Percentiles rank a stretch among this genome's conserved stretches.
These are phyloP conservation scores for Ptilodon capucinus DNA, from an alignment of 2,888 invertebrate genomes.

Conservation along the genomic window DNA sequence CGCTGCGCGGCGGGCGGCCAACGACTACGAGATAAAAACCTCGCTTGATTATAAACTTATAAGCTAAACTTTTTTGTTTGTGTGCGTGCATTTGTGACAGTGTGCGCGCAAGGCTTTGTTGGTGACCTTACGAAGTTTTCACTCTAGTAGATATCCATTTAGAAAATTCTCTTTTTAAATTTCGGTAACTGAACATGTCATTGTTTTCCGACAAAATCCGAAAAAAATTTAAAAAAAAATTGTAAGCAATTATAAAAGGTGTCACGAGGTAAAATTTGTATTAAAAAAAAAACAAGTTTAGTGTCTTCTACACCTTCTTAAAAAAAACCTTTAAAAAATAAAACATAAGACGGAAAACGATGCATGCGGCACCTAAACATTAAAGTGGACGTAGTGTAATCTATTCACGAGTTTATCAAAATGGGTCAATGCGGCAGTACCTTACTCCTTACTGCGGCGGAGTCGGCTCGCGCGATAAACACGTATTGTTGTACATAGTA, in stretches of 20 bases:
- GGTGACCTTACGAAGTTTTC: constrained; percentile 76
- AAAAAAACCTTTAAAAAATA: background rate
- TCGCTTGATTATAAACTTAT: constrained; percentile 82
- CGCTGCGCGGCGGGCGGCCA: constrained; percentile 71
- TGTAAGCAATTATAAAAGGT: background rate
- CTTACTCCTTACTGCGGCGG: constrained; percentile 57
- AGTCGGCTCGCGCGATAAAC: constrained; percentile 48
- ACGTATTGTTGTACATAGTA: constrained; percentile 50
- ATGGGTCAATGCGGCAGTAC: constrained; percentile 75
- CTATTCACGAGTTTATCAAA: constrained; percentile 76
- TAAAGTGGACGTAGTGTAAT: constrained; percentile 65
- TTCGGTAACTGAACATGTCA: constrained; percentile 8
- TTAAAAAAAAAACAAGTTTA: background rate
- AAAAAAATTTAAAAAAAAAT: no score
- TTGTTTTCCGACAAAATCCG: no score
- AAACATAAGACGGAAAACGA: constrained; percentile 31
- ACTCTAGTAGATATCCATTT: constrained; percentile 42
- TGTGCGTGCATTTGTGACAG: constrained; percentile 69
- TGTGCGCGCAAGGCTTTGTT: constrained; percentile 70
- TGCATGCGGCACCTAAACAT: constrained; percentile 48
- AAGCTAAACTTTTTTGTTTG: constrained; percentile 78
- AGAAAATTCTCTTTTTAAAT: constrained; percentile 22
- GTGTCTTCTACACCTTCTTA: no score
- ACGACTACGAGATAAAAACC: constrained; percentile 82
- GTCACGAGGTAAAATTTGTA: background rate